Base-by-base conservation (phyloP, 2,888 invertebrate genomes). In the Taphrorychus bicolor region DNA sequence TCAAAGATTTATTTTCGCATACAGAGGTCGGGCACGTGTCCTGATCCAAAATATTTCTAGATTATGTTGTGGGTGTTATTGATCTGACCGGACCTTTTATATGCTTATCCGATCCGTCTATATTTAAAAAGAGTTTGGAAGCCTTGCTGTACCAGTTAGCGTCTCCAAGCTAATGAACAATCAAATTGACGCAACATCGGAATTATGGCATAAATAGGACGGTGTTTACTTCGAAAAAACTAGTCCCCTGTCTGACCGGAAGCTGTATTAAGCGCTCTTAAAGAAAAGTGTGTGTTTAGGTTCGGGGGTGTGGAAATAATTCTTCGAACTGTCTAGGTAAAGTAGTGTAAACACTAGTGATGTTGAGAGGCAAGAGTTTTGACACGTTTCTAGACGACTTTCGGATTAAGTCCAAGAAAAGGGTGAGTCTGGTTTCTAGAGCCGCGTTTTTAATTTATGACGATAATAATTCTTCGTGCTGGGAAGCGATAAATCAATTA, bases 111-210 rank as follows among this genome's bases (percentile, higher is more conserved):
- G n/a, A n/a, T n/a, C 52, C 16, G 52, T 65, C 64, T 65, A 53
- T 52, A 65, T 59, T 14, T 51, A 32, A 49, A 66, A 48, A 53
- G 40, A 32, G 32, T 32, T 58, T 24, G 16, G 56, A 24, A 68
- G 59, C 70, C 70, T 70, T 70, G 68, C 19, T 49, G 16, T 14
- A 24, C 21, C 53, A 51, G 59, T 70, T 70, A 70, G 63, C 68
- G 58, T 23, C 41, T n/a, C 21, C 49, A 11, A 51, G 56, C 65
- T 70, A 70, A 70, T 61, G 56, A 48, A 40, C 65, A 59, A 70
- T 70, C 65, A 70, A 70, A 70, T 66, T 70, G 70, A 70, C 70
- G 70, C 59, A 67, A 32, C 17, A 7, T n/a, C n/a, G 19, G 48
- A 59, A 45, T 41, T 58, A 58, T 51, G n/a, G 21, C 22, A 67